These are phyloP conservation scores for Marmota monax DNA, from an alignment of 2,113 vertebrate genomes.

Conservation along the genomic window DNA sequence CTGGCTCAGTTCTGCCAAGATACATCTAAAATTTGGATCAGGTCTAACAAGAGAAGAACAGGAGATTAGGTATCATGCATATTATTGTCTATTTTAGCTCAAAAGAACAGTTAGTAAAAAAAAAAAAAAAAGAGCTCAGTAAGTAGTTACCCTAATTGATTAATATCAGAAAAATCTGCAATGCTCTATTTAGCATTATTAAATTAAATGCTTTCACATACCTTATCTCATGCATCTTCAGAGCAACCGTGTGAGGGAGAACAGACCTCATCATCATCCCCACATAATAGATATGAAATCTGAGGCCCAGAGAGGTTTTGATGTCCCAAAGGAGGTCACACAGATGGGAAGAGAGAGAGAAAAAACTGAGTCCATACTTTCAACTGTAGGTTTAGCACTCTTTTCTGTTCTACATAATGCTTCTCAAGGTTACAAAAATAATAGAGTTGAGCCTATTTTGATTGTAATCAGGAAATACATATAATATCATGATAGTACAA, in stretches of 20 bases:
- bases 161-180: slow-evolving; percentile 20
- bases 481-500: background rate
- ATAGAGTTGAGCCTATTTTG: background rate
- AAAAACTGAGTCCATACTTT: background rate
- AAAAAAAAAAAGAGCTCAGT: background rate
- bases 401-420: background rate
- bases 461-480: background rate
- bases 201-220: background rate
- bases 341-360: background rate
- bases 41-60: slow-evolving; percentile 87
- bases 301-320: background rate
- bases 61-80: slow-evolving; percentile 85
- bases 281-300: background rate
- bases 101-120: background rate
- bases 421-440: background rate
- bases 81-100: background rate
- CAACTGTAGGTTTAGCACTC: background rate
- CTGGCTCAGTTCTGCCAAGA: slow-evolving; percentile 85
- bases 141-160: background rate
- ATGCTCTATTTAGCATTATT: slow-evolving; percentile 8
- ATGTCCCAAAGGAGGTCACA: background rate
- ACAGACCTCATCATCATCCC: background rate
- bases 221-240: background rate
- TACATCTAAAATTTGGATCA: slow-evolving; percentile 87
- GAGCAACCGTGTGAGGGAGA: background rate